phyloP scores from a whole-genome alignment of 2,888 invertebrate genomes.

The Allophyes oxyacanthae region DNA sequence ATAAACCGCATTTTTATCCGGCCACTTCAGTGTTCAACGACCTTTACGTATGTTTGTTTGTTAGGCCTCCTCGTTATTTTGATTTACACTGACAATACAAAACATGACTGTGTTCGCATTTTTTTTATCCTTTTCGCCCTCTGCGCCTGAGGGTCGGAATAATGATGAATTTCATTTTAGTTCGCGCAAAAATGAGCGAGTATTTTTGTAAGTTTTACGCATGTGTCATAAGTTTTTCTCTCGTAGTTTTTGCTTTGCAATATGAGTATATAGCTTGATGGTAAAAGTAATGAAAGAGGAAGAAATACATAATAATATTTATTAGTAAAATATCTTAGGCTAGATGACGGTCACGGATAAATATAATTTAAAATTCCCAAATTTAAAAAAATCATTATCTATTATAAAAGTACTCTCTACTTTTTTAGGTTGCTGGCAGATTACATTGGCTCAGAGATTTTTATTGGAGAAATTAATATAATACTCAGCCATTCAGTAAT shows the following conservation, averaged over 20 bases:
- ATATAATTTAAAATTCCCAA: too few species aligned
- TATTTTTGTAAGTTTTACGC: conserved; percentile 48
- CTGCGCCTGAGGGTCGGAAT: conserved; percentile 47
- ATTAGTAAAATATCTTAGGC: too few species aligned
- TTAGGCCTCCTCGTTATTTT: conserved; percentile 55
- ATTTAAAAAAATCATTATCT: too few species aligned
- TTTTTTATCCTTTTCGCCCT: conserved; percentile 50
- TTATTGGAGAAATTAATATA: too few species aligned
- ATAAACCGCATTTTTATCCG: conserved; percentile 46
- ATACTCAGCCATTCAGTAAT: too few species aligned
- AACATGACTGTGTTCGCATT: conserved; percentile 47
- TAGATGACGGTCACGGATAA: too few species aligned
- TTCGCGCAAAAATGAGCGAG: conserved; percentile 31
- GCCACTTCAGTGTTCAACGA: conserved; percentile 37
- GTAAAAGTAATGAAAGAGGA: too few species aligned
- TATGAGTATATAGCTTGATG: neutral
- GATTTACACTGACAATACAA: conserved; percentile 63
- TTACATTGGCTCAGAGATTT: too few species aligned
- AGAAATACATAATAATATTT: too few species aligned
- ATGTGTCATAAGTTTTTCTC: conserved; percentile 38
- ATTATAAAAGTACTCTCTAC: too few species aligned
- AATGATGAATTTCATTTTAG: conserved; percentile 56
- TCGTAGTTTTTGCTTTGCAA: conserved; percentile 23
- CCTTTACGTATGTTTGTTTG: conserved; percentile 54
- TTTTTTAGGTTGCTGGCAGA: too few species aligned